Evolutionary conservation across 2,797 vertebrate genomes (phyloP).

Genomic region (Vipera ursinii): DNA sequence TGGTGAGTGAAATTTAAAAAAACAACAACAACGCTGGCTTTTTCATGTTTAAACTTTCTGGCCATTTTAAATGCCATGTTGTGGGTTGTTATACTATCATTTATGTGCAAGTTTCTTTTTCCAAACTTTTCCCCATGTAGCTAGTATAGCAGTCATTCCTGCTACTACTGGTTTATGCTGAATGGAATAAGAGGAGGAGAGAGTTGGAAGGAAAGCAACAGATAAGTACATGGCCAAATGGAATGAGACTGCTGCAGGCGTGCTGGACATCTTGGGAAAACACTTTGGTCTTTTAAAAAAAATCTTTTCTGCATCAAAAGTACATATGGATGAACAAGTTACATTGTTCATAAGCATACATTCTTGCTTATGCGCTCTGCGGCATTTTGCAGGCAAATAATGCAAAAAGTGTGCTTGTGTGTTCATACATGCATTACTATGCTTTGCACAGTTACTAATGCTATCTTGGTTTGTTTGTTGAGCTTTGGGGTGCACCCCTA

Average conservation of each 20-base stretch:
- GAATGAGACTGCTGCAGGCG: not conserved
- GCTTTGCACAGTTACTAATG: not conserved
- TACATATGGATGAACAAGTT: not conserved
- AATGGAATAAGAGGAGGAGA: not conserved
- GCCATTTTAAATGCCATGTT: not conserved
- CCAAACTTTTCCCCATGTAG: not conserved
- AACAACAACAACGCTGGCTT: not conserved
- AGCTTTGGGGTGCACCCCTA: not conserved
- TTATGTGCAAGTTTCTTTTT: not conserved
- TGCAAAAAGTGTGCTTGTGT: not conserved
- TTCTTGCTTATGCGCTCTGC: not conserved
- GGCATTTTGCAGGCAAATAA: not conserved
- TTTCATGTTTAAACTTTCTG: not conserved
- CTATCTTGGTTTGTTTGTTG: not conserved
- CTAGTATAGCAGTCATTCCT: not conserved
- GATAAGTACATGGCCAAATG: not conserved
- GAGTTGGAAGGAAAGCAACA: not conserved
- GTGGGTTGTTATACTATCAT: not conserved
- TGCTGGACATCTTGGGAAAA: not conserved
- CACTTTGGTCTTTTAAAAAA: not conserved
- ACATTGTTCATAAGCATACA: not conserved
- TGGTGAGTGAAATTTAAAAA: not conserved
- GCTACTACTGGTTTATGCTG: not conserved
- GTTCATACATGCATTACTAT: not conserved
- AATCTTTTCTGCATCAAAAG: not conserved